Evolutionary conservation across 2,113 vertebrate genomes (phyloP), one percentile per base, ranked within the genome.

Genomic region (Vulpes ferrilata): DNA sequence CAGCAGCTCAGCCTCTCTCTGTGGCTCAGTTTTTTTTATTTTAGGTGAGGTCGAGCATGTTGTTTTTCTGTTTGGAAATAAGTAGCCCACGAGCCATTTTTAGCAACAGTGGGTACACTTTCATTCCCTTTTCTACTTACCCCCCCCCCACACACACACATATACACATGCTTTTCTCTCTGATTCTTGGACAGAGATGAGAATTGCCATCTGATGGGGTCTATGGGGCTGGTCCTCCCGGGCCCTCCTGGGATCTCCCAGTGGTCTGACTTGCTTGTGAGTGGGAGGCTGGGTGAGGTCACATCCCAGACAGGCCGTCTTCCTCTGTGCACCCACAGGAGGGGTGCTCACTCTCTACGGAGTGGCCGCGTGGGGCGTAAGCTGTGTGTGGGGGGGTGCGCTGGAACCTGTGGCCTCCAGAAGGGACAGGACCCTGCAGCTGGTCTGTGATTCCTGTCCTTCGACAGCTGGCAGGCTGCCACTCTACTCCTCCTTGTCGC

Each of bases 351-450:
- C 38, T 19, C 30, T 53, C 43, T 15, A 3, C 48, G 27, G 30
- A 12, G 43, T 16, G 11, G 74, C 73, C 13, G 15, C 35, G 55
- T 16, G 55, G 11, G 3, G 10, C 23, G 0, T 13, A 12, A 8
- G 1, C 16, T 1, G 6, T 53, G 0, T 1, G 6, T 53, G 0
- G 11, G 76, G 71, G n/a, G 23, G 15, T 19, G 1, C 1, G 22
- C 32, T 12, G n/a, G n/a, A 22, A 11, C 64, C n/a, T 20, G 12
- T 30, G 32, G 48, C 48, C 74, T 35, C 64, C 17, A 0, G 16
- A 65, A 7, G 60, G 10, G 27, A 17, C 43, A 2, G 23, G 64
- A 6, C 17, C 64, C 64, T 3, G 11, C 16, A 38, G 32, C 16
- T 0, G 57, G 80, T 35, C 69, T 11, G 35, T 20, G 6, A 11